Base-by-base conservation (phyloP, 30 jellyfish, hydroid and myxozoan genomes). In the Pelagia noctiluca region DNA sequence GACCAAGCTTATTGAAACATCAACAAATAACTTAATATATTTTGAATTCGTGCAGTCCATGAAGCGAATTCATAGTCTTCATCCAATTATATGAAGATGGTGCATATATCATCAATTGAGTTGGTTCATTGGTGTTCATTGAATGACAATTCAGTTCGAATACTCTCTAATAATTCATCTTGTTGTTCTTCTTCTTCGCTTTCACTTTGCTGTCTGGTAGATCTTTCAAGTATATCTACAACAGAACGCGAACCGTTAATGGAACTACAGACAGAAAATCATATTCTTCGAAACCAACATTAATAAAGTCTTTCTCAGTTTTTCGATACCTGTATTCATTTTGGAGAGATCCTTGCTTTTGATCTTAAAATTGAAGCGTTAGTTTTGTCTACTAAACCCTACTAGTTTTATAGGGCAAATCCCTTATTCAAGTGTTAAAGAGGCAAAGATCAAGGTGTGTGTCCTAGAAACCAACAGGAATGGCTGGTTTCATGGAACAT, bases 141-240 rank as follows among this genome's bases (percentile, higher is more conserved):
- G 8, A 52, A 52, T 19, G 68, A 52, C 21, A 52, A 52, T 52
- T 52, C 68, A 52, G 68, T 19, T 52, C 68, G 16, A 10, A 52
- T 5, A 52, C 21, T 52, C 21, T 52, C 68, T 10, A 52, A 10
- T 30, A 52, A 52, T 8, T 52, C 68, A 8, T 4, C 21, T 52
- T 52, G 68, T 52, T 3, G 68, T 5, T 42, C 57, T 42, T 42
- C 12, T 5, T 5, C 16, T 42, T 16, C 16, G 57, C 57, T 42
- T 42, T 8, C 16, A 8, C 57, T 42, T 42, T 42, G 57, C 57
- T 42, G 57, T 42, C 16, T 42, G 16, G 16, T 16, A 42, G 12
- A 42, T 5, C 8, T 42, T 5, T 16, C 57, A 42, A 42, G 8
- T 8, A 8, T 42, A 42, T 42, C 57, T 8, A 16, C 57, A 5